Percentiles rank a stretch among this genome's conserved stretches.
phyloP scores from a whole-genome alignment of 2,797 vertebrate genomes.

The Pelochelys cantorii region DNA sequence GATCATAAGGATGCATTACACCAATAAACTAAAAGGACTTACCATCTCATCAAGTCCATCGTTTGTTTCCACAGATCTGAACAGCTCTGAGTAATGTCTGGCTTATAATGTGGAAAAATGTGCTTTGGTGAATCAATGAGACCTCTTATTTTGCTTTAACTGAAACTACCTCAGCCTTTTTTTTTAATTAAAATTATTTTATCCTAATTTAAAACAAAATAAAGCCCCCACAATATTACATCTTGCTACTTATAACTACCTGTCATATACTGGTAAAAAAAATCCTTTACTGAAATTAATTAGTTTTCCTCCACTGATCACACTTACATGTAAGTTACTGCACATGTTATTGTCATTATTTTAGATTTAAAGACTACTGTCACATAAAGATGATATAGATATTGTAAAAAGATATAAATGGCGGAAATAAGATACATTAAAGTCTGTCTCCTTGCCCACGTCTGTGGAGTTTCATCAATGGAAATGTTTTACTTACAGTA shows the following conservation, averaged over 20 bases:
- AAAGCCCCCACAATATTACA: background rate
- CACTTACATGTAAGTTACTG: background rate
- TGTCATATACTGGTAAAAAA: background rate
- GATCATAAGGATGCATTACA: background rate
- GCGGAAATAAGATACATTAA: background rate
- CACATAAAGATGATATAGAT: background rate
- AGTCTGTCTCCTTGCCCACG: background rate
- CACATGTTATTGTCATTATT: background rate
- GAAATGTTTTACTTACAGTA: background rate
- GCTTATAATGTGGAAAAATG: background rate
- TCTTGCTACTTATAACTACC: background rate
- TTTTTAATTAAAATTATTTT: background rate
- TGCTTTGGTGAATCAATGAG: background rate
- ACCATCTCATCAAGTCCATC: background rate
- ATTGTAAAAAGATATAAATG: background rate
- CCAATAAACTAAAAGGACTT: background rate
- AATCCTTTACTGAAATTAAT: background rate
- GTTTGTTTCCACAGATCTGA: background rate
- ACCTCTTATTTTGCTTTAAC: constrained; percentile 14
- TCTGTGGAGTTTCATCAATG: background rate
- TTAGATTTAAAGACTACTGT: background rate
- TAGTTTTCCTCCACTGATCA: constrained; percentile 9
- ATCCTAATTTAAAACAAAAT: constrained; percentile 8
- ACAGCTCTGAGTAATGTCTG: background rate
- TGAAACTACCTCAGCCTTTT: background rate